A percentile compares a stretch with the other conserved stretches of the same genome.
These are phyloP conservation scores for Glyphotaelius pellucidus DNA, from an alignment of 2,888 invertebrate genomes.

Conservation along the genomic window DNA sequence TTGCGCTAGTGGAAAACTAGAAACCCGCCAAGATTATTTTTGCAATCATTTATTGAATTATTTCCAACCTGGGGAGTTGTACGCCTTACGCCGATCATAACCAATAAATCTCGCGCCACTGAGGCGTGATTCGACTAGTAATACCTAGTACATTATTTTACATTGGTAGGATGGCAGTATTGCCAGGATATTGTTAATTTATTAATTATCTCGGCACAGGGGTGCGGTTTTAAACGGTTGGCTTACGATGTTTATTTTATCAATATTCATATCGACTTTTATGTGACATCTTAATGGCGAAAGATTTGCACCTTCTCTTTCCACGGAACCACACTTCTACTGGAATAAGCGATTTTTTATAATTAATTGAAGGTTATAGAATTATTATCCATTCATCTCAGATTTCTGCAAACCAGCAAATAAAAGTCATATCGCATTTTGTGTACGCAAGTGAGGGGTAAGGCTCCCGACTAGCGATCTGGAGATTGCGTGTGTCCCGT, in stretches of 20 bases:
- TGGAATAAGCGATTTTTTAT: not conserved
- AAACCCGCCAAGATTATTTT: not conserved
- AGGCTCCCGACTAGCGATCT: too few relatives aligned
- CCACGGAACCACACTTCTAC: not conserved
- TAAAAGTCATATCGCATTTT: too few relatives aligned
- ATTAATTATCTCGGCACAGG: not conserved
- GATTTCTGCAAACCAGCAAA: too few relatives aligned
- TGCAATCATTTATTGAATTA: not conserved
- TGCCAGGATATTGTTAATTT: not conserved
- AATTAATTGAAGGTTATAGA: too few relatives aligned
- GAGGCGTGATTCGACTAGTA: not conserved
- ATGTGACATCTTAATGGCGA: not conserved
- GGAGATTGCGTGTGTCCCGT: too few relatives aligned
- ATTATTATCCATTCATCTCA: too few relatives aligned
- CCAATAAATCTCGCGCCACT: not conserved
- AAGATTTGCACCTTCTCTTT: not conserved
- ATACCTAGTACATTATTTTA: not conserved
- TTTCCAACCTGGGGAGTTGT: not conserved
- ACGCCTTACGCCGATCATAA: not conserved
- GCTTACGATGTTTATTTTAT: not conserved
- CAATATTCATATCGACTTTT: not conserved
- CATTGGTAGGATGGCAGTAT: not conserved
- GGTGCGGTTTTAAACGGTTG: not conserved
- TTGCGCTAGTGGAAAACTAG: not conserved
- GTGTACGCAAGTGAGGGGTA: too few relatives aligned